Percentiles rank a stretch among this genome's conserved stretches.
These are phyloP conservation scores for Metridium senile DNA, from an alignment of 92 coral and sea anemone genomes.

Conservation along the genomic window DNA sequence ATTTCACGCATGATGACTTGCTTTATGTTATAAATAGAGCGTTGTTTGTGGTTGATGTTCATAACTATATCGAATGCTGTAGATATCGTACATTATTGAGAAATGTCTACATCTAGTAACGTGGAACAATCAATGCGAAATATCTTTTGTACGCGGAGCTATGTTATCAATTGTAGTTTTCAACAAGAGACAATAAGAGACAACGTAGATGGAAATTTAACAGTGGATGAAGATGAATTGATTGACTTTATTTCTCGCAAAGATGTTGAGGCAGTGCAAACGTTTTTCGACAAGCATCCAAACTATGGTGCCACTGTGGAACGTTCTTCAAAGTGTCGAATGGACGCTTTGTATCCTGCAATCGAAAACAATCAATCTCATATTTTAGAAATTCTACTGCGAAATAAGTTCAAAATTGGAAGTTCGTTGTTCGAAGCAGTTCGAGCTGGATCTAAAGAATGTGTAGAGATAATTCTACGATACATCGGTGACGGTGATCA, in stretches of 20 bases:
- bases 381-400: slow-evolving; percentile 54
- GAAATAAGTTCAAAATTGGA: slow-evolving; percentile 49
- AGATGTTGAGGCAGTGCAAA: slow-evolving; percentile 24
- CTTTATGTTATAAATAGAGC: too few species aligned
- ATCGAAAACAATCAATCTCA: slow-evolving; percentile 51
- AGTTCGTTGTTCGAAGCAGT: slow-evolving; percentile 63
- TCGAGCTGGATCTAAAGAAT: slow-evolving; percentile 56
- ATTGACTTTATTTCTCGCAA: slow-evolving; percentile 1
- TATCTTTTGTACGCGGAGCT: too few species aligned
- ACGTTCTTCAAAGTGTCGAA: slow-evolving; percentile 30
- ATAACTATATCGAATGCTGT: too few species aligned
- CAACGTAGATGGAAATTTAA: background rate
- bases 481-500: slow-evolving; percentile 27
- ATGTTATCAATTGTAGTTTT: too few species aligned
- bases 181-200: too few species aligned
- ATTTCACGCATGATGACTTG: too few species aligned
- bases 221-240: background rate
- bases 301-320: slow-evolving; percentile 15
- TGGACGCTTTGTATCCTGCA: slow-evolving; percentile 52
- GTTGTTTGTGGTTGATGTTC: too few species aligned
- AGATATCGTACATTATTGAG: too few species aligned
- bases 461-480: slow-evolving; percentile 44
- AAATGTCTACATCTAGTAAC: too few species aligned
- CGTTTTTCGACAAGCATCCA: slow-evolving; percentile 23
- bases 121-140: too few species aligned